Evolutionary conservation across 92 coral and sea anemone species (phyloP).

Genomic region (Nematostella vectensis): DNA sequence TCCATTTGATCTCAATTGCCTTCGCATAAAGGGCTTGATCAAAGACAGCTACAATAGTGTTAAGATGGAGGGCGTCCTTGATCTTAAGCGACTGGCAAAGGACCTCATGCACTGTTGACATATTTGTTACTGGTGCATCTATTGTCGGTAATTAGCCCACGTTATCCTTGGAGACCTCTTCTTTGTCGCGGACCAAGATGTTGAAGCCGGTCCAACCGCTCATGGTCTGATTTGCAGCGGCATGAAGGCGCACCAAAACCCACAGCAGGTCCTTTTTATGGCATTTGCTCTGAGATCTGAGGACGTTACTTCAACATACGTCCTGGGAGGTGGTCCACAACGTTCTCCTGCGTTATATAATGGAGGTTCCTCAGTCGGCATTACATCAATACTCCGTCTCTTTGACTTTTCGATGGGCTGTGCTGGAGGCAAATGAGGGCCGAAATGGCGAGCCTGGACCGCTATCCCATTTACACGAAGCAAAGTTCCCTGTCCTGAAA

Average conservation of each 20-base stretch:
- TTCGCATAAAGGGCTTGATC: slow-evolving; percentile 46
- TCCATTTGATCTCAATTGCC: slow-evolving; percentile 25
- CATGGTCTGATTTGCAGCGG: slow-evolving; percentile 33
- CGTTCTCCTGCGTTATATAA: slow-evolving; percentile 39
- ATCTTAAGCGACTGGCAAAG: slow-evolving; percentile 27
- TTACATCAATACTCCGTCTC: slow-evolving; percentile 21
- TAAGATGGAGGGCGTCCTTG: slow-evolving; percentile 29
- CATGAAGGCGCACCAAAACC: slow-evolving; percentile 44
- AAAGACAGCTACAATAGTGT: slow-evolving; percentile 28
- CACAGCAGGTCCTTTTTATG: slow-evolving; percentile 38
- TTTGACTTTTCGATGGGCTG: slow-evolving; percentile 9
- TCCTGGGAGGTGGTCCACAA: slow-evolving; percentile 29
- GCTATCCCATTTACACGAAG: slow-evolving; percentile 44
- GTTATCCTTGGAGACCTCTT: slow-evolving; percentile 28
- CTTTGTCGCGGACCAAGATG: slow-evolving; percentile 27
- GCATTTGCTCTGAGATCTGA: slow-evolving; percentile 20
- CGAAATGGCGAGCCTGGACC: slow-evolving; percentile 35
- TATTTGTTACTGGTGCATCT: slow-evolving; percentile 41
- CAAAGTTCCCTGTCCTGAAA: slow-evolving; percentile 48
- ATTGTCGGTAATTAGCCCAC: too few relatives aligned
- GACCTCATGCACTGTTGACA: slow-evolving; percentile 36
- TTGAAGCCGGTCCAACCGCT: slow-evolving; percentile 71
- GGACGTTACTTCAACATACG: slow-evolving; percentile 46
- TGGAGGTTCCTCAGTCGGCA: slow-evolving; percentile 11
- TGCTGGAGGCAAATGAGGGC: slow-evolving; percentile 34